Evolutionary conservation across 2,888 invertebrate species (phyloP), one percentile per base, ranked within the genome.

Genomic region (Drosophila sordidapex): DNA sequence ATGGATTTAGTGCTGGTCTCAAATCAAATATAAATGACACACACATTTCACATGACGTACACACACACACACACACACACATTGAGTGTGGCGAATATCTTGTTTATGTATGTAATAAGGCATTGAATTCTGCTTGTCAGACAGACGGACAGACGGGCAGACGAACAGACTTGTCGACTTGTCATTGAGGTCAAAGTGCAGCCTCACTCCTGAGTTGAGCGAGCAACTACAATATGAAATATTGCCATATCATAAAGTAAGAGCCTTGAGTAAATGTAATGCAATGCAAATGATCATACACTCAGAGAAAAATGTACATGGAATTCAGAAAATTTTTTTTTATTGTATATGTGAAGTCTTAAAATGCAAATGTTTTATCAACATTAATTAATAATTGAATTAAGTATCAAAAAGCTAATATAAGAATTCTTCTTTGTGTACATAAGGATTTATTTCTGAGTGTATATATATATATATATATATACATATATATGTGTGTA

Each of bases 191-290:
- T 18, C 40, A 78, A 76, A 76, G 48, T 78, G 78, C 78, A 76
- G 56, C 40, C 64, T 76, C 76, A 78, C 65, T 58, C 49, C 40
- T 7, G 53, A 31, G 64, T 40, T 63, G 38, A 70, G 15, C 21
- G 21, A 63, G 13, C 56, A 60, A 71, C 48, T 35, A 72, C 31
- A 66, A 60, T 63, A 73, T 79, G 71, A 75, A 75, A 75, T 80
- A 79, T 82, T 75, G 79, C 75, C 62, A 33, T 67, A 75, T 75
- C 80, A 82, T 75, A 82, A 80, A 70, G 58, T 54, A 65, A 46
- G 21, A 54, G 46, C 52, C 35, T 40, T 62, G 67, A 57, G 61
- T 53, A 49, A 52, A 65, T 74, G 65, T 70, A 79, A 70, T 76
- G 73, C 66, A 80, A 71, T 76, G 53, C 65, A 73, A 70, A 40